phyloP scores from a whole-genome alignment of 1,140 invertebrate species.

The Schlechtendalia chinensis region DNA sequence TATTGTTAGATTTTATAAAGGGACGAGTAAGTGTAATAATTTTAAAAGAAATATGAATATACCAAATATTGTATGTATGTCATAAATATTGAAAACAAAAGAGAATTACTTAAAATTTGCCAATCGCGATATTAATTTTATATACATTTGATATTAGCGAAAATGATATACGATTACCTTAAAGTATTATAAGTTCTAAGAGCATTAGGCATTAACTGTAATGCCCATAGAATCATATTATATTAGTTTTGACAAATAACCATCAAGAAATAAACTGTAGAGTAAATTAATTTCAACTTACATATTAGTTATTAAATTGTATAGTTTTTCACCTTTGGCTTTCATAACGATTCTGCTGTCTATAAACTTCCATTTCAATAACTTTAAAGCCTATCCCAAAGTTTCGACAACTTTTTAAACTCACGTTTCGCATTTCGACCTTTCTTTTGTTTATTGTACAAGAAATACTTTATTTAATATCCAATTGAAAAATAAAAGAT shows the following conservation, averaged over 20 bases:
- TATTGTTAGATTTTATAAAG: too few relatives aligned
- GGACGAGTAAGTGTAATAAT: too few relatives aligned
- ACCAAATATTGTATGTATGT: too few relatives aligned
- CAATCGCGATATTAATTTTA: too few relatives aligned
- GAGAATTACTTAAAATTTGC: too few relatives aligned
- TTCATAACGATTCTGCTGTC: neutral
- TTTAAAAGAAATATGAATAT: too few relatives aligned
- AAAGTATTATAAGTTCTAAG: too few relatives aligned
- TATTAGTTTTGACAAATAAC: neutral
- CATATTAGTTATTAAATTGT: neutral
- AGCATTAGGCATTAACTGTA: too few relatives aligned
- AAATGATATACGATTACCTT: too few relatives aligned
- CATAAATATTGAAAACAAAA: too few relatives aligned
- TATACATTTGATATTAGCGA: too few relatives aligned
- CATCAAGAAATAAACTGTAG: too few relatives aligned
- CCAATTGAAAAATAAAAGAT: neutral
- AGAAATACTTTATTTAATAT: neutral
- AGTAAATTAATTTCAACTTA: slow-evolving; percentile 26
- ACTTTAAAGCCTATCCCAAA: neutral
- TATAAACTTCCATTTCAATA: neutral
- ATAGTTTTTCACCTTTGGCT: neutral
- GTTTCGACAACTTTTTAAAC: neutral
- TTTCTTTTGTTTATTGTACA: neutral
- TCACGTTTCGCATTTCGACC: neutral
- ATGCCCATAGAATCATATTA: neutral